Conservation (phyloP, 2,797 vertebrate genomes). For the Eleutherodactylus coqui region DNA sequence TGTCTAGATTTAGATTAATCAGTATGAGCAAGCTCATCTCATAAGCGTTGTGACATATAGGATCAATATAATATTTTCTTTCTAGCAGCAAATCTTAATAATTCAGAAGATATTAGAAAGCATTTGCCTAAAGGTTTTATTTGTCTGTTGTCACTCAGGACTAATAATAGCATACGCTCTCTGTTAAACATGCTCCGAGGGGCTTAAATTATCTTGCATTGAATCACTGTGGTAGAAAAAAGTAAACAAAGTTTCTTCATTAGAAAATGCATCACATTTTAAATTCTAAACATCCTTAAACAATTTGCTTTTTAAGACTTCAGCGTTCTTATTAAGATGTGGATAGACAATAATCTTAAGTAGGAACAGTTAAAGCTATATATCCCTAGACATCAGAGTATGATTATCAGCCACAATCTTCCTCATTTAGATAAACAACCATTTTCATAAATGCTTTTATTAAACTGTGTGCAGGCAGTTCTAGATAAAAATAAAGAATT, state of each 20-base stretch:
- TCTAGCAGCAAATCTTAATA: not conserved
- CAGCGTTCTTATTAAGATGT: not conserved
- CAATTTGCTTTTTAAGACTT: not conserved
- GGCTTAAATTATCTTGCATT: slow-evolving; percentile 7
- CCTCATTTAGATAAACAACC: not conserved
- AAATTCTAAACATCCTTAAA: not conserved
- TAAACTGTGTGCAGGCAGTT: not conserved
- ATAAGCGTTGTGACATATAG: slow-evolving; percentile 1
- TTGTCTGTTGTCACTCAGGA: not conserved
- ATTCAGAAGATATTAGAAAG: not conserved
- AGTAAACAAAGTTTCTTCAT: slow-evolving; percentile 1
- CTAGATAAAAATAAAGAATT: not conserved
- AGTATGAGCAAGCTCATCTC: not conserved
- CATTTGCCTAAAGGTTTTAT: slow-evolving; percentile 20
- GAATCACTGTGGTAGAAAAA: not conserved
- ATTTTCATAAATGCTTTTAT: not conserved
- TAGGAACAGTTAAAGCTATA: not conserved
- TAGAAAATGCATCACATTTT: not conserved
- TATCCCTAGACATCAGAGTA: not conserved
- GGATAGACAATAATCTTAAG: not conserved
- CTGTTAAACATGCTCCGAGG: not conserved
- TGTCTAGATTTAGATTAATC: not conserved
- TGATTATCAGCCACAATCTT: slow-evolving; percentile 5
- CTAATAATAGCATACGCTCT: not conserved
- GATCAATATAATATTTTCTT: slow-evolving; percentile 12